A percentile compares a stretch with the other conserved stretches of the same genome.
phyloP scores from a whole-genome alignment of 92 coral and sea anemone species.

The Muricea muricata region DNA sequence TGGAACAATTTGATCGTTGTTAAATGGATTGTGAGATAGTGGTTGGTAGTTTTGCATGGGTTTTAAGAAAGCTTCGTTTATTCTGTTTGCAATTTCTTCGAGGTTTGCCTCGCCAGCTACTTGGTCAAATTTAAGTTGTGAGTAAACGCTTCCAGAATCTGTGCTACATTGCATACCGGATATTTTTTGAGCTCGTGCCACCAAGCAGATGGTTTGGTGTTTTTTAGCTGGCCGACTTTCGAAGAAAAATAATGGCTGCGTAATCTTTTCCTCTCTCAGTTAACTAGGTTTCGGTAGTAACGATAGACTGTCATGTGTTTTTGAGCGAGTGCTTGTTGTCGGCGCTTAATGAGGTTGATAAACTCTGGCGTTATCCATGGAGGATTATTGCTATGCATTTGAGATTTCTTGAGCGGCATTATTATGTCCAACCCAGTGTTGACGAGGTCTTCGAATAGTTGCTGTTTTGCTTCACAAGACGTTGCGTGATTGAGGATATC shows the following conservation, averaged over 20 bases:
- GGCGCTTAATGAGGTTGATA: conserved; percentile 46
- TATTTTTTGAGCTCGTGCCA: conserved; percentile 52
- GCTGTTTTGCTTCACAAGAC: background rate
- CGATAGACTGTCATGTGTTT: conserved; percentile 31
- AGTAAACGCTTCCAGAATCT: conserved; percentile 2
- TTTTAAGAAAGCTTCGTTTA: conserved; percentile 51
- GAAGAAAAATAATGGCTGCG: conserved; percentile 28
- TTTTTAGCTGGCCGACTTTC: conserved; percentile 43
- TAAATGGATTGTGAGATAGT: background rate
- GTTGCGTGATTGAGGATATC: background rate
- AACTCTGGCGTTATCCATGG: conserved; percentile 41
- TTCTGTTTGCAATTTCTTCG: conserved; percentile 34
- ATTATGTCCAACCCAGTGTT: conserved; percentile 55
- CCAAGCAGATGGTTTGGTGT: conserved; percentile 53
- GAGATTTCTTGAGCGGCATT: conserved; percentile 23
- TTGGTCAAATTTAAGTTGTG: no score
- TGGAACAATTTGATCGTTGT: background rate
- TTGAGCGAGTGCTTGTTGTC: conserved; percentile 41
- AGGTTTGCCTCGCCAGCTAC: background rate
- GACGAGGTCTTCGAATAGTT: conserved; percentile 36
- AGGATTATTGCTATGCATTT: conserved; percentile 9
- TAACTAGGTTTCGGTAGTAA: conserved; percentile 49
- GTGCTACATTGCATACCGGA: conserved; percentile 37
- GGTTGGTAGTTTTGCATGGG: conserved; percentile 41
- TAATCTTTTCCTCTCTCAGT: conserved; percentile 53